phyloP scores from a whole-genome alignment of 2,797 vertebrate species.

The Microctenopoma lineatum region DNA sequence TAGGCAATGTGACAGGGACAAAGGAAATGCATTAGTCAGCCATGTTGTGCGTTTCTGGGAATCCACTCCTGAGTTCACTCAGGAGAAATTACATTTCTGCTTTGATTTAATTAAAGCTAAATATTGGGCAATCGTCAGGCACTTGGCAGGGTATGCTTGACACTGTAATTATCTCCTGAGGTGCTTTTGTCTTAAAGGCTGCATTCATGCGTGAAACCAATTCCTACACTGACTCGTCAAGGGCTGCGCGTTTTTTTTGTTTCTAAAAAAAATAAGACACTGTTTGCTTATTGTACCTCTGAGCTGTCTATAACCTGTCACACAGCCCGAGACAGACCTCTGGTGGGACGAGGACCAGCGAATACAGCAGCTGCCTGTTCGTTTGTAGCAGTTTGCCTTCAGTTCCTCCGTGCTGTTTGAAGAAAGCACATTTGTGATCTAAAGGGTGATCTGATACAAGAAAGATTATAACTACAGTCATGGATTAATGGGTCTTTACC shows the following conservation, averaged over 20 bases:
- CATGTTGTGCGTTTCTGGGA: constrained; percentile 80
- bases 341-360: constrained; percentile 39
- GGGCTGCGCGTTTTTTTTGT: constrained; percentile 61
- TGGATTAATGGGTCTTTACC: constrained; percentile 56
- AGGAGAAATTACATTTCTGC: constrained; percentile 87
- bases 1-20: constrained; percentile 70
- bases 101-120: constrained; percentile 90
- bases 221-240: constrained; percentile 81
- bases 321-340: constrained; percentile 27
- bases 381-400: constrained; percentile 21
- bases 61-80: constrained; percentile 79
- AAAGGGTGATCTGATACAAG: constrained; percentile 23
- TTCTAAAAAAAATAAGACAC: constrained; percentile 34
- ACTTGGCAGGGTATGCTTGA: constrained; percentile 83
- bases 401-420: neutral
- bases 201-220: constrained; percentile 86
- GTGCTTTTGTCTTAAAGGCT: constrained; percentile 88
- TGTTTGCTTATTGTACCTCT: constrained; percentile 76
- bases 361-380: constrained; percentile 35
- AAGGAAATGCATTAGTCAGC: constrained; percentile 75
- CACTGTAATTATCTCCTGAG: constrained; percentile 89
- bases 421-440: constrained; percentile 29
- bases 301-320: constrained; percentile 62
- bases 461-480: constrained; percentile 3
- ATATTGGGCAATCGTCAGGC: constrained; percentile 86